Base-by-base conservation (phyloP, 2,113 vertebrate species). In the Vicugna pacos region DNA sequence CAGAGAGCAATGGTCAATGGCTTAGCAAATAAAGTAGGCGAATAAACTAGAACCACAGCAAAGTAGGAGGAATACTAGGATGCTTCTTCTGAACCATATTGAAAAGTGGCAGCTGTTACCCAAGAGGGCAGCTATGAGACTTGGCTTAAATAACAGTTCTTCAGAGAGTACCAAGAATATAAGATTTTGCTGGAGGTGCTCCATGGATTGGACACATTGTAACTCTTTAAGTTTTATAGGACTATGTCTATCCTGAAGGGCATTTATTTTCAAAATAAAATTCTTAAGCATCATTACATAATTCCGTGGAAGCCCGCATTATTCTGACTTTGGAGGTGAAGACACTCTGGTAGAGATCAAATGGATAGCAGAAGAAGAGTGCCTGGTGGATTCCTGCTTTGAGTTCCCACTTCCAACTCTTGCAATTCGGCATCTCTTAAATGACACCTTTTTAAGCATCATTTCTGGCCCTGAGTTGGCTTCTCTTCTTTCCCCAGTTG, bases 231-330 rank as follows among this genome's bases (percentile, higher is more conserved):
- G 2, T 48, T 87, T 94, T 62, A 84, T 28, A 79, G 62, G n/a
- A 92, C 52, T 46, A 26, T 28, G 46, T 46, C n/a, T 35, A 60
- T n/a, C 76, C 17, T 82, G 35, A 91, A 67, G 30, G 54, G 2
- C 7, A 5, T 32, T 19, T 69, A 28, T 46, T 89, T 91, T 58
- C n/a, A 67, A 96, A 96, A 80, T 91, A 65, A 93, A 97, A 96
- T 50, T 77, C 35, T 54, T 54, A 50, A 72, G 30, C 46, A 76
- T 50, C 35, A 48, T 24, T 56, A 38, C 10, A n/a, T 76, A 17
- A 88, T 32, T 35, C 30, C 2, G 15, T 20, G 16, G 75, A 92
- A 93, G n/a, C 6, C 8, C n/a, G 65, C 3, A n/a, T 60, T 92
- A 72, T 67, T 80, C 67, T 79, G 42, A 60, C n/a, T 94, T 84